These are phyloP conservation scores for Cepaea nemoralis DNA, from an alignment of 1,140 invertebrate species.

Conservation along the genomic window DNA sequence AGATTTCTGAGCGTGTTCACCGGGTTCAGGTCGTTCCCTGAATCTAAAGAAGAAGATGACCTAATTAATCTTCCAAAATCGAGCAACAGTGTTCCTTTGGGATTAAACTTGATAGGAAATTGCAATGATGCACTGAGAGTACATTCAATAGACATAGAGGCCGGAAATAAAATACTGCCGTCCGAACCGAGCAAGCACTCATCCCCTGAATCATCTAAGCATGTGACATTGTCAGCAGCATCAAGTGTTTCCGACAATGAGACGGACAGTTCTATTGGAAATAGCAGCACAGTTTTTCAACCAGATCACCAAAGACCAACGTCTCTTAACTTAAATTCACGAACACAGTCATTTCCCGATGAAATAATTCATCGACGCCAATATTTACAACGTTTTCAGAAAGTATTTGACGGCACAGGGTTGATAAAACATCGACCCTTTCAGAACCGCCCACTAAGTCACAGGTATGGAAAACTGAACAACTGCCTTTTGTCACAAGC, in stretches of 20 bases:
- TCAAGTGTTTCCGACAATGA: neutral
- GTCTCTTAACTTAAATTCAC: neutral
- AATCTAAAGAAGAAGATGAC: neutral
- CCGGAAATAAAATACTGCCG: neutral
- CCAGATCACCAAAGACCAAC: neutral
- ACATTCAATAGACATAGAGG: neutral
- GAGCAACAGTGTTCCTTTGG: slow-evolving; percentile 13
- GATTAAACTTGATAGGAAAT: neutral
- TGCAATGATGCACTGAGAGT: too few species aligned
- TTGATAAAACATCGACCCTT: neutral
- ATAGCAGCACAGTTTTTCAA: neutral
- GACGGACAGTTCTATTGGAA: neutral
- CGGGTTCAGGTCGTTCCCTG: slow-evolving; percentile 28
- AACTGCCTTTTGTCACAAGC: neutral
- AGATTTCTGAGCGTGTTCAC: slow-evolving; percentile 30
- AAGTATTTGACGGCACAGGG: neutral
- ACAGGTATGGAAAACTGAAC: neutral
- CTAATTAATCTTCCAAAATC: neutral
- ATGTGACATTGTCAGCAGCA: neutral
- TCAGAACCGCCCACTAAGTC: neutral
- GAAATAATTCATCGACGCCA: neutral
- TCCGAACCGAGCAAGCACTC: too few species aligned
- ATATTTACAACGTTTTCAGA: neutral
- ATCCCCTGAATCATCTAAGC: neutral
- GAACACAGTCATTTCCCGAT: neutral